Base-by-base conservation (phyloP, 2,113 vertebrate species). In the Mola mola region DNA sequence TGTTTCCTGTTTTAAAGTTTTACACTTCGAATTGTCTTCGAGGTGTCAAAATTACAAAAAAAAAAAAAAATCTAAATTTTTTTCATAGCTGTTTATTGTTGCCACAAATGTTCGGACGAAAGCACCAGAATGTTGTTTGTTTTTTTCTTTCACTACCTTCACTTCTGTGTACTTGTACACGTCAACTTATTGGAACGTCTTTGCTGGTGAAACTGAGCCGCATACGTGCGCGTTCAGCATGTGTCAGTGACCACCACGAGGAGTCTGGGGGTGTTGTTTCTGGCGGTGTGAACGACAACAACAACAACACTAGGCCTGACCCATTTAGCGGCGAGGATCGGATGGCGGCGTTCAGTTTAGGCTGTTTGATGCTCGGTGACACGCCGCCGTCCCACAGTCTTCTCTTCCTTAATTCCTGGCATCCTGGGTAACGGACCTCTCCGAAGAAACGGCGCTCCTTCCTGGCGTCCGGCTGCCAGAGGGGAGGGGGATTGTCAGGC, bases 301-400 rank as follows among this genome's bases (percentile, higher is more conserved):
- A 9, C 4, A 19, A 10, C 36, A 16, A 38, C 36, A 16, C 15
- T 7, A 7, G 16, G 37, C 41, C 66, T 88, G 90, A 91, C 89
- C 88, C 85, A 84, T 90, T 91, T 90, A 67, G 78, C 19, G 21
- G 17, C 47, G 81, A 88, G 85, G 90, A 90, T 92, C 91, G 88
- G 76, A 84, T 90, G 88, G 88, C 88, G 15, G 34, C 66, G 75
- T n/a, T n/a, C 81, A 81, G 79, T 78, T 89, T 83, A 87, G 56
- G 80, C 82, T 89, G 76, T 83, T 84, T 91, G 89, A 90, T 90
- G 63, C 66, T 83, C 73, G 87, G 85, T 88, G 91, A 92, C 90
- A 88, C 81, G 74, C 69, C 84, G 29, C 67, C 75, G 83, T 88
- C 88, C 88, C 76, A 82, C 80, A 81, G 90, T 89, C 79, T 34